phyloP scores from a whole-genome alignment of 1,140 invertebrate species.

The Trinorchestia longiramus region DNA sequence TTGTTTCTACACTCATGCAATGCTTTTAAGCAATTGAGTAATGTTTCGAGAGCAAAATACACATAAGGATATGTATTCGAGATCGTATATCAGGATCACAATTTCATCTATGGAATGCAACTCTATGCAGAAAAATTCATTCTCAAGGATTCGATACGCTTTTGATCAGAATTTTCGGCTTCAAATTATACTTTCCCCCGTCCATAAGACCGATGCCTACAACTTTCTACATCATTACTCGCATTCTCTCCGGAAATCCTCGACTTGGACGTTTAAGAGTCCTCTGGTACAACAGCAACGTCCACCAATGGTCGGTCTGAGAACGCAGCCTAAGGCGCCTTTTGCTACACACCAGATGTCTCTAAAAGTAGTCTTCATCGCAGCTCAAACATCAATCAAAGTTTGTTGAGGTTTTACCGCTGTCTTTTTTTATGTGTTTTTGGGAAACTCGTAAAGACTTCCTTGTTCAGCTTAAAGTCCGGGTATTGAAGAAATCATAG shows the following conservation, averaged over 20 bases:
- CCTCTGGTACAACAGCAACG: background rate
- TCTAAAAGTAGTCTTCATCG: constrained; percentile 15
- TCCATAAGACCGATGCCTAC: background rate
- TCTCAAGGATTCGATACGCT: too few species aligned
- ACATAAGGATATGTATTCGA: too few species aligned
- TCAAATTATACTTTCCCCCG: background rate
- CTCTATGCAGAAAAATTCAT: too few species aligned
- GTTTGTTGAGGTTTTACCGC: background rate
- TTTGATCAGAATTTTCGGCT: too few species aligned
- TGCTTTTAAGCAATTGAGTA: too few species aligned
- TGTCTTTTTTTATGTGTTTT: background rate
- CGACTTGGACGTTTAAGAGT: background rate
- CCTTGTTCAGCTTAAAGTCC: background rate
- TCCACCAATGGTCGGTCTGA: background rate
- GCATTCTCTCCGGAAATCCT: background rate
- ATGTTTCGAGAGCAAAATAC: too few species aligned
- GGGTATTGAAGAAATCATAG: background rate
- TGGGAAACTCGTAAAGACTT: constrained; percentile 27
- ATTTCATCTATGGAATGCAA: too few species aligned
- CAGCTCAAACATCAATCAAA: constrained; percentile 29
- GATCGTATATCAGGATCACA: too few species aligned
- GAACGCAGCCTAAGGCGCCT: background rate
- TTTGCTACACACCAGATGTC: background rate
- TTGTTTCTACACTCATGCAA: too few species aligned
- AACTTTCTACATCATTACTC: background rate